Evolutionary conservation across 2,888 invertebrate genomes (phyloP).

Genomic region (Pemphredon lugubris): DNA sequence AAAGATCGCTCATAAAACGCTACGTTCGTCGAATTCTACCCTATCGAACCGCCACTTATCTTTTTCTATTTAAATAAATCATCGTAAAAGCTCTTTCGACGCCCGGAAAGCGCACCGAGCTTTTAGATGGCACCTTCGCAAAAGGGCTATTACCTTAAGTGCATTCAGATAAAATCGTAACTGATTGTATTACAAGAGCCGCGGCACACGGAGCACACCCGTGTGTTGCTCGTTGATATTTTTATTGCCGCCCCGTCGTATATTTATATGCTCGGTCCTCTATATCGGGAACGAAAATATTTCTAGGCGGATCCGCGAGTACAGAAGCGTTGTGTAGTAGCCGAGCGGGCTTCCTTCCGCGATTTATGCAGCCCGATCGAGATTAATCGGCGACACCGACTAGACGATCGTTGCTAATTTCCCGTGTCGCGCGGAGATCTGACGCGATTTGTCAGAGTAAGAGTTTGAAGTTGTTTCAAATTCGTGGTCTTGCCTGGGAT

Average conservation of each 20-base stretch:
- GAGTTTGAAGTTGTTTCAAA: background rate
- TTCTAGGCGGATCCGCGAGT: conserved; percentile 61
- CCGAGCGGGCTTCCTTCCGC: conserved; percentile 25
- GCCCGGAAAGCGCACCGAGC: too few relatives aligned
- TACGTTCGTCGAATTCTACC: too few relatives aligned
- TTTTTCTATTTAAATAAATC: too few relatives aligned
- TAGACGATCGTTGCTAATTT: conserved; percentile 40
- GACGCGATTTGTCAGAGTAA: conserved; percentile 42
- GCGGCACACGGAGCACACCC: background rate
- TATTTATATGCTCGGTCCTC: conserved; percentile 71
- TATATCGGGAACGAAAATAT: conserved; percentile 75
- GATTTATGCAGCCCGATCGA: conserved; percentile 31
- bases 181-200: background rate
- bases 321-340: conserved; percentile 19
- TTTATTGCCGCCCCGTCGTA: conserved; percentile 70
- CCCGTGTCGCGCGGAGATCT: conserved; percentile 35
- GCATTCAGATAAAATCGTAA: conserved; percentile 18
- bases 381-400: conserved; percentile 58
- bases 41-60: too few relatives aligned
- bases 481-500: background rate
- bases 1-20: too few relatives aligned
- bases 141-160: conserved; percentile 3
- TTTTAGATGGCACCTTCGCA: too few relatives aligned
- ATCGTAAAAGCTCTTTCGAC: too few relatives aligned
- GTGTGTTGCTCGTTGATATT: conserved; percentile 62